phyloP scores from a whole-genome alignment of 2,888 invertebrate genomes.

The Orthosia incerta region DNA sequence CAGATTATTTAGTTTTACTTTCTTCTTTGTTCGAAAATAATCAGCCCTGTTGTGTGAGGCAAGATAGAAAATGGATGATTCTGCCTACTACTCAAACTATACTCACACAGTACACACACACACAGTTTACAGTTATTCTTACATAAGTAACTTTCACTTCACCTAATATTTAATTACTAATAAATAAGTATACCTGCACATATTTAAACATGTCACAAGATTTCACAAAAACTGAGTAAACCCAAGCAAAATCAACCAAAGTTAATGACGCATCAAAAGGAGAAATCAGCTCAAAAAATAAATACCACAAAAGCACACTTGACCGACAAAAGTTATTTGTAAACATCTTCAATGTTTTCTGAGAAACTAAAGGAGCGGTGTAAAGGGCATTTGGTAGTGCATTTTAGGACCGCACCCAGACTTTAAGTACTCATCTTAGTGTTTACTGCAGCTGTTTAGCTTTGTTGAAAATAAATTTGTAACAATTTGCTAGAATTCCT shows the following conservation, averaged over 20 bases:
- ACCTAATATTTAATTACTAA: constrained; percentile 8
- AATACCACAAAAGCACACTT: constrained; percentile 31
- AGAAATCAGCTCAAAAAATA: constrained; percentile 48
- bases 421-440: constrained; percentile 49
- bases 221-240: neutral
- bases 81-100: neutral
- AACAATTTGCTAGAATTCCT: neutral
- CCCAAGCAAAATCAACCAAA: constrained; percentile 2
- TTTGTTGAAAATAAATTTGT: constrained; percentile 1
- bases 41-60: too few relatives aligned
- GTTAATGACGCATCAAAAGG: constrained; percentile 47
- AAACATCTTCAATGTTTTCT: constrained; percentile 46
- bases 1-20: too few relatives aligned
- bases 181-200: neutral
- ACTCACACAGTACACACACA: too few relatives aligned
- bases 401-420: constrained; percentile 47
- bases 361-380: constrained; percentile 36
- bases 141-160: constrained; percentile 4
- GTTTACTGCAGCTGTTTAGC: constrained; percentile 14
- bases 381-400: constrained; percentile 33
- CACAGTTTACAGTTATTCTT: neutral
- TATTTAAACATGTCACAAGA: neutral
- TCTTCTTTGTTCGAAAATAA: too few relatives aligned
- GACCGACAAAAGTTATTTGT: constrained; percentile 46
- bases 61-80: neutral